Percentiles rank a stretch among this genome's conserved stretches.
Evolutionary conservation across 2,113 vertebrate species (phyloP).

Genomic region (Oreocharis arfaki): DNA sequence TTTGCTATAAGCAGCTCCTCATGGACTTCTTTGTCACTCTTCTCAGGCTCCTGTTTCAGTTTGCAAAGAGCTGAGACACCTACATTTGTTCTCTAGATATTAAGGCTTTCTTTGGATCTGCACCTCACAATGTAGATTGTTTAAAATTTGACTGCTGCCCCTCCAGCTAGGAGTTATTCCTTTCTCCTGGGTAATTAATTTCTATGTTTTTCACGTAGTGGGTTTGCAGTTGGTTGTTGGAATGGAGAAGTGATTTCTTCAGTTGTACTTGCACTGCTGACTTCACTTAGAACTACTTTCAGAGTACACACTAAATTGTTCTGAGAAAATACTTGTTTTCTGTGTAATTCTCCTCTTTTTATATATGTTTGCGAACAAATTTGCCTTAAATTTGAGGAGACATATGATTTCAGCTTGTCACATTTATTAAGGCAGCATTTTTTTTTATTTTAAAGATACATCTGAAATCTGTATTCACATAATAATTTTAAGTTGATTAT

Average conservation of each 20-base stretch:
- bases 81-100: not conserved
- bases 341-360: slow-evolving; percentile 33
- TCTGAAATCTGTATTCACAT: not conserved
- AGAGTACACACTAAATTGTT: slow-evolving; percentile 9
- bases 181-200: not conserved
- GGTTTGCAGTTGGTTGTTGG: not conserved
- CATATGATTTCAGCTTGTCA: slow-evolving; percentile 49
- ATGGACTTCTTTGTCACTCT: not conserved
- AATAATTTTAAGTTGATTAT: not conserved
- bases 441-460: not conserved
- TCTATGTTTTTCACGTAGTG: not conserved
- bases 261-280: not conserved
- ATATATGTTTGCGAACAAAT: slow-evolving; percentile 65
- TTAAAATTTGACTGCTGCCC: not conserved
- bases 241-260: not conserved
- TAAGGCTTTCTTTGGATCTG: not conserved
- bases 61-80: not conserved
- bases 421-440: slow-evolving; percentile 50
- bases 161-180: not conserved
- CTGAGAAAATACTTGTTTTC: slow-evolving; percentile 53
- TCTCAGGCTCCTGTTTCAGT: not conserved
- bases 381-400: slow-evolving; percentile 37
- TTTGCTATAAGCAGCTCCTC: not conserved
- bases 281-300: not conserved
- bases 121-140: not conserved